These are phyloP conservation scores for Holocentrus rufus DNA, from an alignment of 2,797 vertebrate genomes.

Conservation along the genomic window DNA sequence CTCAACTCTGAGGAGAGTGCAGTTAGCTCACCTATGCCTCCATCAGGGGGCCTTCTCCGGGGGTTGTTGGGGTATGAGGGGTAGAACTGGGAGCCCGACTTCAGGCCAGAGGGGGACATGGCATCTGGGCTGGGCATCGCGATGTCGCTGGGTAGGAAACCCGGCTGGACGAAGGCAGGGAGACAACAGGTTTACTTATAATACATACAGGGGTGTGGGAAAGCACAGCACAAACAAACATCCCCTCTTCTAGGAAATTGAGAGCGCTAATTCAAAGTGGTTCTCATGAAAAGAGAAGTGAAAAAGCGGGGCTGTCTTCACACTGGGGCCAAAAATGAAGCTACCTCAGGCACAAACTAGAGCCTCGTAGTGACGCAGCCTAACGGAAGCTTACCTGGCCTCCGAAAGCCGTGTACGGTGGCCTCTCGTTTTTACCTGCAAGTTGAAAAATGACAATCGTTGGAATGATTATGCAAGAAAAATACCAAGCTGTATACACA, in stretches of 20 bases:
- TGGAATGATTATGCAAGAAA: conserved; percentile 16
- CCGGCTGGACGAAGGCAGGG: conserved; percentile 77
- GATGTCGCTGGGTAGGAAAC: conserved; percentile 93
- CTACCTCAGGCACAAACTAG: neutral
- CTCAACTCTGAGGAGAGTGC: neutral
- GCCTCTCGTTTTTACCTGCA: conserved; percentile 92
- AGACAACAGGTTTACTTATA: conserved; percentile 35
- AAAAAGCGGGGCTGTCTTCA: conserved; percentile 53
- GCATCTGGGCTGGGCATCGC: conserved; percentile 90
- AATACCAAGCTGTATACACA: conserved; percentile 22
- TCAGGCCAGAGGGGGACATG: conserved; percentile 92
- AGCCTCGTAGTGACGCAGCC: neutral
- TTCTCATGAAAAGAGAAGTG: conserved; percentile 66
- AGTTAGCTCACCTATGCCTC: conserved; percentile 85
- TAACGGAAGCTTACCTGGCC: conserved; percentile 81
- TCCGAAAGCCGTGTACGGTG: conserved; percentile 87
- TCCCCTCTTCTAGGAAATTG: conserved; percentile 57
- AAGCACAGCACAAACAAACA: conserved; percentile 27
- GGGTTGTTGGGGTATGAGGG: conserved; percentile 89
- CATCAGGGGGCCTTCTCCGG: conserved; percentile 92
- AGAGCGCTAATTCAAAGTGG: conserved; percentile 54
- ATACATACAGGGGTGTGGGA: conserved; percentile 20
- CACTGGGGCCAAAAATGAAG: conserved; percentile 6
- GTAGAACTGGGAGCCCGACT: conserved; percentile 93
- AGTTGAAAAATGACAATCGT: conserved; percentile 26